phyloP scores from a whole-genome alignment of 2,888 invertebrate genomes.

The Oxyteleia sp. region DNA sequence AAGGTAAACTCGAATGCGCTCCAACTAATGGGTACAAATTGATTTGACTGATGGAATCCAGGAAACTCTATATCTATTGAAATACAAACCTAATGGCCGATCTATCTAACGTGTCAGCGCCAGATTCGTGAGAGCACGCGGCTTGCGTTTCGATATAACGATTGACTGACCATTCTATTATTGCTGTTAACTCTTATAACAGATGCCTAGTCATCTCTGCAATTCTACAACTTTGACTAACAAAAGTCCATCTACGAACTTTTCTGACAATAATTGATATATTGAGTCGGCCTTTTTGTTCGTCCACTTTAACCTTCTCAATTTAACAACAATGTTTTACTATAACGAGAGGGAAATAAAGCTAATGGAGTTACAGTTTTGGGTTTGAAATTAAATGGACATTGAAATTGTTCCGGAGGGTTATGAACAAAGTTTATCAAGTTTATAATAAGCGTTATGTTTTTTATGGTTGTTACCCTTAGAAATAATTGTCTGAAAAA shows the following conservation, averaged over 20 bases:
- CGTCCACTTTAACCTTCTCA: not conserved
- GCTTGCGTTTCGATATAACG: slow-evolving; percentile 68
- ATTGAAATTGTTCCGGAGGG: too few relatives aligned
- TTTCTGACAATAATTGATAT: slow-evolving; percentile 19
- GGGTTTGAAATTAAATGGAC: too few relatives aligned
- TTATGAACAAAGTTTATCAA: too few relatives aligned
- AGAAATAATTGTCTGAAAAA: too few relatives aligned
- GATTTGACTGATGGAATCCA: slow-evolving; percentile 85
- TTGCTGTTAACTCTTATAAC: slow-evolving; percentile 59
- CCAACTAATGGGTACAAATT: slow-evolving; percentile 87
- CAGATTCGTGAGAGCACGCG: slow-evolving; percentile 76
- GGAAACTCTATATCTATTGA: slow-evolving; percentile 85
- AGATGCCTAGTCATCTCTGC: slow-evolving; percentile 33
- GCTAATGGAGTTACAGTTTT: too few relatives aligned
- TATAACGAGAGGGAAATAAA: too few relatives aligned
- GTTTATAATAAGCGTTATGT: too few relatives aligned
- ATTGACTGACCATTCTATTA: slow-evolving; percentile 63
- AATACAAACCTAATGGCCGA: slow-evolving; percentile 86
- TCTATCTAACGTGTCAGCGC: slow-evolving; percentile 86
- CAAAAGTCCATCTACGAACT: slow-evolving; percentile 29
- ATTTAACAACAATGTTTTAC: too few relatives aligned
- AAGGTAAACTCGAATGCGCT: slow-evolving; percentile 73
- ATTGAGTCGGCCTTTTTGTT: slow-evolving; percentile 11
- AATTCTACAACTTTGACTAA: slow-evolving; percentile 37
- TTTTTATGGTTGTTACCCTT: too few relatives aligned